phyloP scores from a whole-genome alignment of 2,888 invertebrate species.

The Coelopa pilipes region DNA sequence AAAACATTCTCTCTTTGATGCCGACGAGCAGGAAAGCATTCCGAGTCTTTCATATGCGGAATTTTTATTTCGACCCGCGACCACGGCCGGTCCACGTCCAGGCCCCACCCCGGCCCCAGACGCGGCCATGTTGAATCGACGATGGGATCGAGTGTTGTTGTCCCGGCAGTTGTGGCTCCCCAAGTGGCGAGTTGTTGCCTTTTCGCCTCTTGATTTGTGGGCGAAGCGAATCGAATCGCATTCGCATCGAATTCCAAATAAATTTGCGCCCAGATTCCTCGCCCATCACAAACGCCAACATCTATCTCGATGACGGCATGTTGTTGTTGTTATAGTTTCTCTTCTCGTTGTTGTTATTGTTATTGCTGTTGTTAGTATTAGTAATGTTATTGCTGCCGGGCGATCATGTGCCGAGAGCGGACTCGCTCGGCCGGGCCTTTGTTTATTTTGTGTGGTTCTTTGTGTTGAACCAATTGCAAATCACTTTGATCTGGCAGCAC shows the following conservation, averaged over 20 bases:
- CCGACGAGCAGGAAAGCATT: too few species aligned
- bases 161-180: too few species aligned
- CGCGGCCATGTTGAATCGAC: too few species aligned
- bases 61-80: too few species aligned
- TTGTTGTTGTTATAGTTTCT: background rate
- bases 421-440: background rate
- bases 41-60: too few species aligned
- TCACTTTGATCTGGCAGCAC: slow-evolving; percentile 28
- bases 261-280: slow-evolving; percentile 10
- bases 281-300: slow-evolving; percentile 13
- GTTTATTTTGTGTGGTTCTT: slow-evolving; percentile 24
- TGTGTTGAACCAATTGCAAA: slow-evolving; percentile 27
- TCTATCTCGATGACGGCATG: background rate
- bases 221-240: background rate
- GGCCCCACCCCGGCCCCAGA: too few species aligned
- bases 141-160: too few species aligned
- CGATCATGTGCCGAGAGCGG: background rate
- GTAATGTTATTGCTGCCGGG: too few species aligned
- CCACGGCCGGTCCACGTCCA: too few species aligned
- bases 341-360: background rate
- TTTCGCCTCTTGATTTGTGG: slow-evolving; percentile 6
- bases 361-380: too few species aligned
- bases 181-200: background rate
- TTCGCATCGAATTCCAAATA: slow-evolving; percentile 20
- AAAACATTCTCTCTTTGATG: too few species aligned